phyloP scores from a whole-genome alignment of 2,888 invertebrate species.

The Parascotia fuliginaria region DNA sequence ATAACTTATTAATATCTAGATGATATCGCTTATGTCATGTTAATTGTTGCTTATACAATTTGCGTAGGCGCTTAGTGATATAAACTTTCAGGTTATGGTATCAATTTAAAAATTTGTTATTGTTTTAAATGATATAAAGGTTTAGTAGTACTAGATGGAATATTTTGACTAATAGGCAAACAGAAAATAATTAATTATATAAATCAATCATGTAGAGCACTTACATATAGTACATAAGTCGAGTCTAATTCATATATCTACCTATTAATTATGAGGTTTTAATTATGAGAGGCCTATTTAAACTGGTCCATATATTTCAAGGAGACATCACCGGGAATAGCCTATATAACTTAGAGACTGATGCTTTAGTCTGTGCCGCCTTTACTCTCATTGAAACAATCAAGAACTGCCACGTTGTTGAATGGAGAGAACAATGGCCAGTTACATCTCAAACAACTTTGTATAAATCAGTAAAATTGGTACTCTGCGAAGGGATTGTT shows the following conservation, averaged over 20 bases:
- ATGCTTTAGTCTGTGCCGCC: slow-evolving; percentile 35
- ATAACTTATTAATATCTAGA: slow-evolving; percentile 1
- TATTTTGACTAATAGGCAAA: no score
- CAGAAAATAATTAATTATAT: no score
- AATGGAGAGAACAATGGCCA: slow-evolving; percentile 44
- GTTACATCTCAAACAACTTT: slow-evolving; percentile 40
- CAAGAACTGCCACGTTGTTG: slow-evolving; percentile 34
- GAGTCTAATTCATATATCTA: no score
- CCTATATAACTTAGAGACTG: slow-evolving; percentile 30
- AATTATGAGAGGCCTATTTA: no score
- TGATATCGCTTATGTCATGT: slow-evolving; percentile 25
- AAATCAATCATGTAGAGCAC: no score
- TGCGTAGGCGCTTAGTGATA: slow-evolving; percentile 40
- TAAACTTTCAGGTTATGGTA: slow-evolving; percentile 1
- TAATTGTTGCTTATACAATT: slow-evolving; percentile 41
- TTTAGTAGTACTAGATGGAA: no score
- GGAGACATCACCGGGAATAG: no score
- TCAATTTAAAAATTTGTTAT: not conserved
- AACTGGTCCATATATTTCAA: no score
- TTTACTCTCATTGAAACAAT: slow-evolving; percentile 39
- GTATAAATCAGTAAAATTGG: slow-evolving; percentile 43
- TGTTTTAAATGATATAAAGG: no score
- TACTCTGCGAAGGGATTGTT: slow-evolving; percentile 26
- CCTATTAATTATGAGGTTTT: no score
- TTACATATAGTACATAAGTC: no score